Conservation (phyloP, 2,888 invertebrate genomes). For the Trachelus troglodyta region DNA sequence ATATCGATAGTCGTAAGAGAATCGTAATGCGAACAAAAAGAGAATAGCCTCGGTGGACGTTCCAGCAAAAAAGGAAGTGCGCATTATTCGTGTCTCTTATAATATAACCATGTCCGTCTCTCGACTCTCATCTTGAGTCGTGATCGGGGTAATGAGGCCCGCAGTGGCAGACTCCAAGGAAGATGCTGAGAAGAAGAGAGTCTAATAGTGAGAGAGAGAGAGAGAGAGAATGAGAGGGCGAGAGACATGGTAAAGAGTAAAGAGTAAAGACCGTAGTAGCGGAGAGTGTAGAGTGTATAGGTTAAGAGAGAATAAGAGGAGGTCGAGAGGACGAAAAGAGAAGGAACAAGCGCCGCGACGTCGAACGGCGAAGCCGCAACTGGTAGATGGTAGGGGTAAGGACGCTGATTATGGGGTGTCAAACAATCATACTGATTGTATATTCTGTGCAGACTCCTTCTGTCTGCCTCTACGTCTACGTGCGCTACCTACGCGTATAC, state of each 20-base stretch:
- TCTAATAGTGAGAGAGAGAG: conserved; percentile 18
- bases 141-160: conserved; percentile 65
- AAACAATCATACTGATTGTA: conserved; percentile 67
- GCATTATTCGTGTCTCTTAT: conserved; percentile 61
- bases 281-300: not conserved
- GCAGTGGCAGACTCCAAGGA: conserved; percentile 12
- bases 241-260: conserved; percentile 27
- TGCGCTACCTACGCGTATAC: not conserved
- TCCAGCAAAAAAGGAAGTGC: conserved; percentile 44
- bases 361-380: conserved; percentile 11
- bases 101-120: conserved; percentile 62
- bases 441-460: conserved; percentile 53
- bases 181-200: conserved; percentile 19
- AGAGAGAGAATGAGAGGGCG: conserved; percentile 7
- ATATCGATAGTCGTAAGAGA: not conserved
- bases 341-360: conserved; percentile 13
- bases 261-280: conserved; percentile 20
- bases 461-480: conserved; percentile 39
- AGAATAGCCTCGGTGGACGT: conserved; percentile 2
- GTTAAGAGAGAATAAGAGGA: conserved; percentile 30
- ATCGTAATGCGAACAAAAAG: not conserved
- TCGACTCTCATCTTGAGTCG: conserved; percentile 62
- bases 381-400: conserved; percentile 48
- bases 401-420: conserved; percentile 66
- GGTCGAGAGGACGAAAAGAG: conserved; percentile 29